Evolutionary conservation across 2,888 invertebrate species (phyloP).

Genomic region (Caenorhabditis sinica): DNA sequence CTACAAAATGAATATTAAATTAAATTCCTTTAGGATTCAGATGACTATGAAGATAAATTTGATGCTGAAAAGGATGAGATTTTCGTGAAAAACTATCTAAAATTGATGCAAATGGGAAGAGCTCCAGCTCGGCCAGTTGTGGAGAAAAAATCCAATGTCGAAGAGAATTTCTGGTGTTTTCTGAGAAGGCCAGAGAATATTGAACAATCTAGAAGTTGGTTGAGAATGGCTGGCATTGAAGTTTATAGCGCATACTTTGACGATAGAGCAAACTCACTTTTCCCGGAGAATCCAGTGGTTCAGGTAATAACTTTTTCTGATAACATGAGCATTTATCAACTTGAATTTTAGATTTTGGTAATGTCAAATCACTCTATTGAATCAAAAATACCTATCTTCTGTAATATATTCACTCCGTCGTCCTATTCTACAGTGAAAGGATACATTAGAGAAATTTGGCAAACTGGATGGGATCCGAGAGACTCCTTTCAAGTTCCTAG

Average conservation of each 20-base stretch:
- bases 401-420: conserved; percentile 63
- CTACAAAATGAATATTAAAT: neutral
- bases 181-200: conserved; percentile 38
- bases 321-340: neutral
- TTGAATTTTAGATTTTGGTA: conserved; percentile 65
- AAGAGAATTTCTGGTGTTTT: conserved; percentile 70
- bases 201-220: conserved; percentile 55
- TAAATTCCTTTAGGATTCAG: neutral
- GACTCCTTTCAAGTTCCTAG: conserved; percentile 77
- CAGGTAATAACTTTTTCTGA: conserved; percentile 64
- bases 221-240: conserved; percentile 67
- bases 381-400: conserved; percentile 61
- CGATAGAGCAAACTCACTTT: conserved; percentile 75
- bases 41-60: conserved; percentile 47
- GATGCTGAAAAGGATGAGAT: conserved; percentile 44
- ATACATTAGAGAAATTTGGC: conserved; percentile 82
- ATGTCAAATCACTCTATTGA: conserved; percentile 71
- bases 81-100: conserved; percentile 58
- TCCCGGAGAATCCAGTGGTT: conserved; percentile 68
- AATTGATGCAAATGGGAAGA: conserved; percentile 50
- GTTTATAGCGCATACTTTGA: conserved; percentile 82
- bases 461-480: conserved; percentile 83
- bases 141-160: conserved; percentile 57
- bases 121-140: conserved; percentile 71
- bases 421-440: conserved; percentile 70